Evolutionary conservation across 2,888 invertebrate species (phyloP), one percentile per base, ranked within the genome.

Genomic region (Lithophane leautieri): DNA sequence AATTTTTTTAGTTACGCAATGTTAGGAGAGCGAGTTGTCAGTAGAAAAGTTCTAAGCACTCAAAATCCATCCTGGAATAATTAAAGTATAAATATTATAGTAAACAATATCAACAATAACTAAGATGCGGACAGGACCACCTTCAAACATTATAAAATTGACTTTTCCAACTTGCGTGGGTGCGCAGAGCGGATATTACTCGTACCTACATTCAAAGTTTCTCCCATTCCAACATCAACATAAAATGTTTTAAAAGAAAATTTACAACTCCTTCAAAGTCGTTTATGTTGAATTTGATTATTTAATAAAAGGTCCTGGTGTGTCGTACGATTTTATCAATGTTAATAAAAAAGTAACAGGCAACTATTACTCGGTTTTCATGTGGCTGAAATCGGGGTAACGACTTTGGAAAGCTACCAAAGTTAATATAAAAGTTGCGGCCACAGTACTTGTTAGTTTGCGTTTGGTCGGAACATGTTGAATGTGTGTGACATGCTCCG

Each of bases 351-450:
- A 70, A 79, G 40, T 67, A 70, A 83, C 52, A 19, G 69, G 54
- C 63, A 81, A 85, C 85, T 73, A 73, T 83, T 73, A 74, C 72
- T 62, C 73, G 76, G 75, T 82, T 84, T 85, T 88, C 85, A 87
- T 84, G 86, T 86, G 83, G 62, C 83, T 82, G 73, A 86, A 88
- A 89, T 86, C 83, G 73, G 76, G 70, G 74, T 86, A 90, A 87
- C 85, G 80, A 88, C 85, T 81, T 79, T 16, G 47, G 63, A 79
- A 85, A 72, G 47, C 61, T 89, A 88, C 74, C 78, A 86, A 89
- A 90, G 88, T 89, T 86, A 75, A 81, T 87, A 86, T 86, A 89
- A 89, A 91, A 90, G 89, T 90, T 88, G 76, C 78, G 84, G 82
- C 82, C 82, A 86, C 71, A 70, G 80, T 76, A 86, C 86, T 90